phyloP scores from a whole-genome alignment of 2,888 invertebrate genomes.

The Petrophora chlorosata region DNA sequence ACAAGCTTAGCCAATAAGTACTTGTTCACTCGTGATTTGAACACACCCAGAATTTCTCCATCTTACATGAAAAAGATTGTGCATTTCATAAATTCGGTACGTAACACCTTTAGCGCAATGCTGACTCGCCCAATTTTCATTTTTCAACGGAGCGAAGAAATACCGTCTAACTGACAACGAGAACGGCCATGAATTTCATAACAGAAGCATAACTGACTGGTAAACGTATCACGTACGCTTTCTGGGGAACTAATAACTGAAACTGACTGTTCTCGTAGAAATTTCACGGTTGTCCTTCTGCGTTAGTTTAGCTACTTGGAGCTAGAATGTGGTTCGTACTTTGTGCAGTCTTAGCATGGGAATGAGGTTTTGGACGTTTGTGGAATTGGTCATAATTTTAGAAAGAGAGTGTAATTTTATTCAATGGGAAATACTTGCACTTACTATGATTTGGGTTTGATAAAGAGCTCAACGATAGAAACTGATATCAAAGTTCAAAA shows the following conservation, averaged over 20 bases:
- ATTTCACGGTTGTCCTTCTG: slow-evolving; percentile 38
- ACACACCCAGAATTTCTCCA: too few species aligned
- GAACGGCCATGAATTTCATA: slow-evolving; percentile 47
- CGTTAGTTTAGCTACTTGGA: slow-evolving; percentile 24
- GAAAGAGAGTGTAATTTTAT: too few species aligned
- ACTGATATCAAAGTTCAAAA: too few species aligned
- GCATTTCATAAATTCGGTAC: too few species aligned
- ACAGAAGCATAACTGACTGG: slow-evolving; percentile 26
- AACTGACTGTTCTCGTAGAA: slow-evolving; percentile 34
- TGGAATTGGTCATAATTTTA: slow-evolving; percentile 15
- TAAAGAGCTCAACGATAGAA: too few species aligned
- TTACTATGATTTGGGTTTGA: too few species aligned
- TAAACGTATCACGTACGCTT: slow-evolving; percentile 45
- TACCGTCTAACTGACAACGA: slow-evolving; percentile 35
- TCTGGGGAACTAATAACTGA: slow-evolving; percentile 40
- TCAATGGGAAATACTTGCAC: too few species aligned
- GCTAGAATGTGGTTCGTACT: slow-evolving; percentile 13
- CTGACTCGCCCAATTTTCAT: too few species aligned
- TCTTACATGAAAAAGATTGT: too few species aligned
- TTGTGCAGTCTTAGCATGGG: slow-evolving; percentile 6
- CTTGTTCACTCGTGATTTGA: too few species aligned
- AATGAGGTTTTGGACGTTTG: slow-evolving; percentile 11
- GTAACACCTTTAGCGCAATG: too few species aligned
- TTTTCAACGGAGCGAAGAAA: slow-evolving; percentile 39
- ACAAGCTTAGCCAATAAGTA: too few species aligned